Evolutionary conservation across 2,797 vertebrate species (phyloP), one percentile per base, ranked within the genome.

Genomic region (Sus cebifrons): DNA sequence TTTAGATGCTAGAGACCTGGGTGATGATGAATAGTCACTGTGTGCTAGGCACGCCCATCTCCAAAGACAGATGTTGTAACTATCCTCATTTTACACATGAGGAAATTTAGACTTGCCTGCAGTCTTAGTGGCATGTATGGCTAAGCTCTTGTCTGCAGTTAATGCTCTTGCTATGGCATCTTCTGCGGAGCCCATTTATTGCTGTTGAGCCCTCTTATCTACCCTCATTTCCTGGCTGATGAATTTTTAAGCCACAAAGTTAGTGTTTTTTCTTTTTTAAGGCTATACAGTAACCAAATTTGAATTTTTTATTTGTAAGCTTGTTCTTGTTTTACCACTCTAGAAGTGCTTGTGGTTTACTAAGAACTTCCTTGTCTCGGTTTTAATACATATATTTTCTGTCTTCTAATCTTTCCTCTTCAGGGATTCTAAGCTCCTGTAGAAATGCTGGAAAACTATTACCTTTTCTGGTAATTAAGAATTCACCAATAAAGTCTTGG

Each of bases 191-290:
- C 36, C 67, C 54, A 60, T 36, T 85, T 84, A 75, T 0, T 81
- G 52, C n/a, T 10, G 0, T 54, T 44, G 77, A 60, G 12, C 49
- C 62, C 52, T 84, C 84, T 79, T 3, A 73, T 86, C 83, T 93
- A 77, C 62, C 29, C 52, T 90, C 25, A 44, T 68, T 92, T 90
- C 74, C 85, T 85, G 54, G 60, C 78, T 88, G 21, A 82, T 90
- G 44, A 91, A 65, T 86, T 96, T 91, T 81, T 86, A 82, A 95
- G 84, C 67, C 56, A 64, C 74, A 11, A 27, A 71, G 15, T 60
- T 10, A 49, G 71, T 90, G 18, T 82, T 96, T 96, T 94, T 36
- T 94, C 27, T 93, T 67, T 95, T 91, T 94, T 74, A 92, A 86
- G 71, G 11, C 60, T 90, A 1, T 85, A 25, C 14, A 29, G 17